Percentiles rank a stretch among this genome's conserved stretches.
Evolutionary conservation across 2,113 vertebrate species (phyloP).

Genomic region (Gila orcuttii): DNA sequence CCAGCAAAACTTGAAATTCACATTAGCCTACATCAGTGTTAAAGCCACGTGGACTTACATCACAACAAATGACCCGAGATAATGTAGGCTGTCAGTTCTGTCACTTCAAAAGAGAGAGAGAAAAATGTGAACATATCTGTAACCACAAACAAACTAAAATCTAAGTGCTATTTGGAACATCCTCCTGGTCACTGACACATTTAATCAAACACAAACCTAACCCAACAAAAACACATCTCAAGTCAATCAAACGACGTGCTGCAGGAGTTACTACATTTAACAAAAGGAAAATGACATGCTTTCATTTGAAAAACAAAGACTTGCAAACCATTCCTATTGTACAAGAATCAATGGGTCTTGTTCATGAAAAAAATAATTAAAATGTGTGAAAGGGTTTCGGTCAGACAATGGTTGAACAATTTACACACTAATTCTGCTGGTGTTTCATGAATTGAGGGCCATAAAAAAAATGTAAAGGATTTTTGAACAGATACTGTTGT

Average conservation of each 20-base stretch:
- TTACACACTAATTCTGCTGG: neutral
- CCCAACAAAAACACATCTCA: neutral
- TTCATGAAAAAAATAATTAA: neutral
- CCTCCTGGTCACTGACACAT: neutral
- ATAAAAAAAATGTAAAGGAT: neutral
- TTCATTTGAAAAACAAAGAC: neutral
- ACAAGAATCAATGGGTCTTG: neutral
- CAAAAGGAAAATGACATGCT: neutral
- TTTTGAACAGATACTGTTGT: neutral
- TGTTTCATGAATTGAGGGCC: neutral
- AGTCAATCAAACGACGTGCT: neutral
- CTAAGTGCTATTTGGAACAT: neutral
- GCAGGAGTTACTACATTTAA: neutral
- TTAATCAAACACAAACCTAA: neutral
- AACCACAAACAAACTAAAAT: neutral
- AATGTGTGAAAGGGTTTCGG: neutral
- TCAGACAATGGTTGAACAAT: neutral
- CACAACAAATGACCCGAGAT: neutral
- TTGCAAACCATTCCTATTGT: neutral
- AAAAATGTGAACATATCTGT: neutral
- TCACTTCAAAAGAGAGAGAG: neutral
- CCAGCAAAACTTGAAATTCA: constrained; percentile 10
- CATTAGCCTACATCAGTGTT: neutral
- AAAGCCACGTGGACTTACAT: neutral
- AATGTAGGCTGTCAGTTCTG: neutral